phyloP scores from a whole-genome alignment of 2,888 invertebrate species.

The Oxyscelio sp. region DNA sequence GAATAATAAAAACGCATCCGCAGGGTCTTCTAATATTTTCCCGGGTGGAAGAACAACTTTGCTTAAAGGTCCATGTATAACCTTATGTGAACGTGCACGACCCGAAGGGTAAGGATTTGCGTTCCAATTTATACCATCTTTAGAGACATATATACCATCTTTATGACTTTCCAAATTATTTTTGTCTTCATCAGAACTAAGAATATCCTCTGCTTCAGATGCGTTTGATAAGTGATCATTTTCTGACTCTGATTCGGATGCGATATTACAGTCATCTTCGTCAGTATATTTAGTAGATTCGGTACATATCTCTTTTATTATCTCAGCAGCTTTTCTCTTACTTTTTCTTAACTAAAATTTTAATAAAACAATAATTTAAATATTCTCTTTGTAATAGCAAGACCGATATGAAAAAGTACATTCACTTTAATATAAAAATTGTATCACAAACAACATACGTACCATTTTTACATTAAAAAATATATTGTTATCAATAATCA shows the following conservation, averaged over 20 bases:
- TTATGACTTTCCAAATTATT: not conserved
- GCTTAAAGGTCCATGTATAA: slow-evolving; percentile 10
- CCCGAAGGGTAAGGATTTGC: not conserved
- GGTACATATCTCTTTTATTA: no score
- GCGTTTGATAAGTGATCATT: not conserved
- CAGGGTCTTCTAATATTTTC: slow-evolving; percentile 39
- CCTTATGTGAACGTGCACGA: not conserved
- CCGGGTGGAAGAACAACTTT: slow-evolving; percentile 35
- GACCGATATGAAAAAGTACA: no score
- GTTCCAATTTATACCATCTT: not conserved
- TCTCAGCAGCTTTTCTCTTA: no score
- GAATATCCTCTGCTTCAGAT: not conserved
- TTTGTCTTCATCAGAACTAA: not conserved
- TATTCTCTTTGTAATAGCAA: no score
- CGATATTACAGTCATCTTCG: no score
- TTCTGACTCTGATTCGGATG: not conserved
- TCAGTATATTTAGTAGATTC: no score
- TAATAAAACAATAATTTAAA: no score
- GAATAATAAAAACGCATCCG: slow-evolving; percentile 34
- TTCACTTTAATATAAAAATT: no score
- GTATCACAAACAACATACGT: no score
- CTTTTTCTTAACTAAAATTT: no score
- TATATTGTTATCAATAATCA: no score
- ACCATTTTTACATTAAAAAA: no score
- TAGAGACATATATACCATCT: not conserved